Conservation (phyloP, 2,113 vertebrate species). For the Rhineura floridana region DNA sequence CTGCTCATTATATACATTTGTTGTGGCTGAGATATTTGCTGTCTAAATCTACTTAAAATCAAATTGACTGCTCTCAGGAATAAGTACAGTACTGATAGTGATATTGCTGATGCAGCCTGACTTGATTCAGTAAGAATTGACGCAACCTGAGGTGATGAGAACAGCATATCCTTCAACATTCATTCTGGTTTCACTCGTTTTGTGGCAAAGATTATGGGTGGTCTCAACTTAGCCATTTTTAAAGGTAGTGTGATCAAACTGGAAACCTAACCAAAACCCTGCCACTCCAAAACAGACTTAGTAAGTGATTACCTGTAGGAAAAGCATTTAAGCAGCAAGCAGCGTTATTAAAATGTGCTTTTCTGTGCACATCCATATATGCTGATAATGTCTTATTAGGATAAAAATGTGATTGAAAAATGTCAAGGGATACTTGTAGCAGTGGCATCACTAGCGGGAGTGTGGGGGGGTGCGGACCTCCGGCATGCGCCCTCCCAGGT, state of each 20-base stretch:
- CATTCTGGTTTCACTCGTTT: slow-evolving; percentile 41
- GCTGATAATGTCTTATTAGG: neutral
- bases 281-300: neutral
- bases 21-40: slow-evolving; percentile 66
- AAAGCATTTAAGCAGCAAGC: slow-evolving; percentile 6
- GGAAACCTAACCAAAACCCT: slow-evolving; percentile 18
- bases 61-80: slow-evolving; percentile 55
- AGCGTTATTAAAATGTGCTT: neutral
- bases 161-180: slow-evolving; percentile 7
- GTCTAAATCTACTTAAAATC: slow-evolving; percentile 68
- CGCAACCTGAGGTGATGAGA: slow-evolving; percentile 62
- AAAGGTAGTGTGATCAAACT: slow-evolving; percentile 45
- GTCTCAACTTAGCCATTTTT: slow-evolving; percentile 32
- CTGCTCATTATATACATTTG: slow-evolving; percentile 72
- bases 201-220: slow-evolving; percentile 9
- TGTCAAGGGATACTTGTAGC: slow-evolving; percentile 2
- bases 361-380: neutral
- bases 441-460: too few species aligned
- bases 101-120: slow-evolving; percentile 65
- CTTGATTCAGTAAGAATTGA: slow-evolving; percentile 65
- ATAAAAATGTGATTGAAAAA: neutral
- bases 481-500: too few species aligned
- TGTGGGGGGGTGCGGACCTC: too few species aligned
- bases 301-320: neutral
- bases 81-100: slow-evolving; percentile 49